Evolutionary conservation across 2,113 vertebrate species (phyloP).

Genomic region (Grammomys dolichurus): DNA sequence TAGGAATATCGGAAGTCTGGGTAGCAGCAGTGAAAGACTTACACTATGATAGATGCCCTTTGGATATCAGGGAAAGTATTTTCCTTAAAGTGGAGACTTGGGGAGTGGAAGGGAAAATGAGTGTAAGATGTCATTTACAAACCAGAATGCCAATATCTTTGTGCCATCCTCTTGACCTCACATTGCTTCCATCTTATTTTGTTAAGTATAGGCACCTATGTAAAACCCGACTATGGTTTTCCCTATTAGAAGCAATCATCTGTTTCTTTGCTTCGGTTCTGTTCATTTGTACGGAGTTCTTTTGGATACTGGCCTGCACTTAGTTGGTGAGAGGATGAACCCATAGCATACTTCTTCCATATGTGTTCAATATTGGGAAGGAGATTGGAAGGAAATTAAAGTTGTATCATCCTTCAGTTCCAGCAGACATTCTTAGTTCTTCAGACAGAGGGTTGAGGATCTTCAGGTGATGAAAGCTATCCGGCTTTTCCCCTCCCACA

Average conservation of each 20-base stretch:
- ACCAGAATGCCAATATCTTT: not conserved
- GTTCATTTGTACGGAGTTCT: slow-evolving; percentile 32
- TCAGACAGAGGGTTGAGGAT: slow-evolving; percentile 4
- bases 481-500: slow-evolving; percentile 74
- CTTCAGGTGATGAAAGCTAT: slow-evolving; percentile 13
- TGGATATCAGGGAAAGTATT: slow-evolving; percentile 38
- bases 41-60: not conserved
- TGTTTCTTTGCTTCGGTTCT: not conserved
- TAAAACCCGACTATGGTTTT: not conserved
- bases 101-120: not conserved
- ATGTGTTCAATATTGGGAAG: not conserved
- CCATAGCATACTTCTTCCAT: slow-evolving; percentile 23
- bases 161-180: not conserved
- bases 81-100: slow-evolving; percentile 12
- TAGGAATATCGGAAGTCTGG: slow-evolving; percentile 35
- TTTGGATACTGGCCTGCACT: not conserved
- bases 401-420: not conserved
- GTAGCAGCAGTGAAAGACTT: slow-evolving; percentile 47
- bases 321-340: slow-evolving; percentile 14
- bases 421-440: not conserved
- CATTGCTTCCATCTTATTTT: slow-evolving; percentile 20
- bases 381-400: slow-evolving; percentile 56
- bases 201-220: not conserved
- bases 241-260: not conserved
- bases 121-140: not conserved